A percentile compares a stretch with the other conserved stretches of the same genome.
Conservation (phyloP, 1,140 invertebrate species). For the Drosophila setifemur region DNA sequence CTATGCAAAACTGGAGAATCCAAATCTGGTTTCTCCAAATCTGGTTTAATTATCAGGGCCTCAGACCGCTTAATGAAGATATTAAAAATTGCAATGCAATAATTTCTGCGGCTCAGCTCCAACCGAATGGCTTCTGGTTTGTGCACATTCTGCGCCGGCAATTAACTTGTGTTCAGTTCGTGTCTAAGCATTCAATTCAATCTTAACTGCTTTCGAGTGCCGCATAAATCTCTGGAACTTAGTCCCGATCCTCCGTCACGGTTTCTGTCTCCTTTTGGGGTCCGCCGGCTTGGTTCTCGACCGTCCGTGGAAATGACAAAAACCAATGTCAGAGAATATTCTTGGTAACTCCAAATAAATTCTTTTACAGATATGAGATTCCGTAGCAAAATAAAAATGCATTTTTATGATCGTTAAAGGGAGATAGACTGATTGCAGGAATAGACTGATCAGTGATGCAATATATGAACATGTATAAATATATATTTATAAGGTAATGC, state of each 20-base stretch:
- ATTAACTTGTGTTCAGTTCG: conserved; percentile 63
- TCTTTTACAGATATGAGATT: background rate
- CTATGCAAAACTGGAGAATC: conserved; percentile 30
- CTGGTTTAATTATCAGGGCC: conserved; percentile 57
- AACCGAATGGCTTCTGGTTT: conserved; percentile 47
- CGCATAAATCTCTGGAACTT: conserved; percentile 64
- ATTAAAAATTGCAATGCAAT: conserved; percentile 73
- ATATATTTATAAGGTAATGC: no score
- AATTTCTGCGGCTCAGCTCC: conserved; percentile 42
- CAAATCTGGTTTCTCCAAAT: conserved; percentile 16
- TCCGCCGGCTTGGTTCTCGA: background rate
- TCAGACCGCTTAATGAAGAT: conserved; percentile 65
- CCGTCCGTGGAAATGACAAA: conserved; percentile 30
- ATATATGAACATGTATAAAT: no score
- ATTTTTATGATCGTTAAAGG: background rate
- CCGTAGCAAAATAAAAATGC: background rate
- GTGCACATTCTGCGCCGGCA: conserved; percentile 50
- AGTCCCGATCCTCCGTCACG: background rate
- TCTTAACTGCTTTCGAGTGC: conserved; percentile 71
- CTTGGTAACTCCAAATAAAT: background rate
- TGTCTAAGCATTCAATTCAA: conserved; percentile 78
- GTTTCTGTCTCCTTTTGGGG: background rate
- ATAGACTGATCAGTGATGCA: no score
- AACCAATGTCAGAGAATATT: conserved; percentile 11
- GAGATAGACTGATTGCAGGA: background rate